Percentiles rank a stretch among this genome's conserved stretches.
Evolutionary conservation across 2,888 invertebrate genomes (phyloP).

Genomic region (Podabrus alpinus): DNA sequence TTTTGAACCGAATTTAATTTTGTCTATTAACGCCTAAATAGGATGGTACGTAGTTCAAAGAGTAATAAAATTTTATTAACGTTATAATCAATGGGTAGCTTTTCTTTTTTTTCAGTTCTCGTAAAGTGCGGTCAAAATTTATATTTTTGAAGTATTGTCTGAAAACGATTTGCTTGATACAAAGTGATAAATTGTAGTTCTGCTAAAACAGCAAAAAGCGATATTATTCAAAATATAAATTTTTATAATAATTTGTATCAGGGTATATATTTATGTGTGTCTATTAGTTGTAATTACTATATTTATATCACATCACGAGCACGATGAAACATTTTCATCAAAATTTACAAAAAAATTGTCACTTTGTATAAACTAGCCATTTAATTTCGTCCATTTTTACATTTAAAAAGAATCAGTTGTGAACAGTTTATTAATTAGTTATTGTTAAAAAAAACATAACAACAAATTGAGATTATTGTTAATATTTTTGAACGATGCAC

Average conservation of each 20-base stretch:
- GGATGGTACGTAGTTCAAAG: not conserved
- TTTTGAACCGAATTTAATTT: not conserved
- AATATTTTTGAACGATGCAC: not conserved
- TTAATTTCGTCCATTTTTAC: slow-evolving; percentile 19
- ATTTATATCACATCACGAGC: slow-evolving; percentile 19
- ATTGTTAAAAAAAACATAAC: not conserved
- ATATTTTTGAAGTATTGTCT: slow-evolving; percentile 25
- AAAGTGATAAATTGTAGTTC: not conserved
- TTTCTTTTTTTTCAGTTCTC: not conserved
- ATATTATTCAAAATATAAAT: slow-evolving; percentile 37
- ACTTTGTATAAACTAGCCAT: slow-evolving; percentile 26
- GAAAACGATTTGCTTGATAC: slow-evolving; percentile 6
- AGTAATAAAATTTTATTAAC: not conserved
- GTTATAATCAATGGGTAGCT: not conserved
- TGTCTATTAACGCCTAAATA: not conserved
- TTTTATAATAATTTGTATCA: slow-evolving; percentile 53
- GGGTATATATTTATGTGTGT: slow-evolving; percentile 44
- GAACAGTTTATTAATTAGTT: not conserved
- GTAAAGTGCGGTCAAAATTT: not conserved
- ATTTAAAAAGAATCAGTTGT: not conserved
- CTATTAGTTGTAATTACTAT: slow-evolving; percentile 35
- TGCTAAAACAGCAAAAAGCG: slow-evolving; percentile 28
- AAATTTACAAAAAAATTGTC: slow-evolving; percentile 40
- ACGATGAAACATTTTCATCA: slow-evolving; percentile 18
- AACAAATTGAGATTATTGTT: not conserved